Percentiles rank a stretch among this genome's conserved stretches.
phyloP scores from a whole-genome alignment of 2,797 vertebrate species.

The Sparidentex hasta region DNA sequence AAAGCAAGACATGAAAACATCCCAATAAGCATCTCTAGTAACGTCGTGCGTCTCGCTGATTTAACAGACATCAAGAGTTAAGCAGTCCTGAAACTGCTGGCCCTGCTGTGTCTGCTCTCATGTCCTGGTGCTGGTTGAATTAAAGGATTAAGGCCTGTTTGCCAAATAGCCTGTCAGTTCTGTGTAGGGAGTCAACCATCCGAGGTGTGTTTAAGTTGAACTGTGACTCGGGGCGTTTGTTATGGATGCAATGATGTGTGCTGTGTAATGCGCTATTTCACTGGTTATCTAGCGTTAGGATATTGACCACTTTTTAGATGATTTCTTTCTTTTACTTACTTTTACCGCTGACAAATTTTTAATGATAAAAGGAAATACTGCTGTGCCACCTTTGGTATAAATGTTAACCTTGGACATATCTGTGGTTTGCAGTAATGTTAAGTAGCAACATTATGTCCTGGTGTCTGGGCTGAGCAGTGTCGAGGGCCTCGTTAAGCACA shows the following conservation, averaged over 20 bases:
- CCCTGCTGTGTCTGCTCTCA: conserved; percentile 52
- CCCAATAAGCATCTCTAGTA: conserved; percentile 55
- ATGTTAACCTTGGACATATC: no score
- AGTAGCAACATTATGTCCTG: no score
- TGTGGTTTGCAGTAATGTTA: no score
- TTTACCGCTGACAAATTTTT: conserved; percentile 2
- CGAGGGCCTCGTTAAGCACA: no score
- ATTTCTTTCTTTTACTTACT: not conserved
- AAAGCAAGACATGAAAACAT: conserved; percentile 73
- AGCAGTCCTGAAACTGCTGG: conserved; percentile 46
- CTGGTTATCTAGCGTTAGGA: not conserved
- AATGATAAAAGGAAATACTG: not conserved
- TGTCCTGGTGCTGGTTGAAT: conserved; percentile 55
- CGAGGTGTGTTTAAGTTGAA: conserved; percentile 35
- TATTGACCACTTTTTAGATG: not conserved
- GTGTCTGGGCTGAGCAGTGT: no score
- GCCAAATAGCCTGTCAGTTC: conserved; percentile 42
- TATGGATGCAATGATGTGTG: not conserved
- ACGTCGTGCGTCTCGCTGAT: conserved; percentile 39
- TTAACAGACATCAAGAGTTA: conserved; percentile 52
- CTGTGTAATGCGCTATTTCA: not conserved
- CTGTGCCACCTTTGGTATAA: no score
- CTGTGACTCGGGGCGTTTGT: conserved; percentile 12
- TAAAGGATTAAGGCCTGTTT: conserved; percentile 54
- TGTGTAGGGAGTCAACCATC: conserved; percentile 36